A percentile compares a stretch with the other conserved stretches of the same genome.
Evolutionary conservation across 2,113 vertebrate species (phyloP).

Genomic region (Haemorhous mexicanus): DNA sequence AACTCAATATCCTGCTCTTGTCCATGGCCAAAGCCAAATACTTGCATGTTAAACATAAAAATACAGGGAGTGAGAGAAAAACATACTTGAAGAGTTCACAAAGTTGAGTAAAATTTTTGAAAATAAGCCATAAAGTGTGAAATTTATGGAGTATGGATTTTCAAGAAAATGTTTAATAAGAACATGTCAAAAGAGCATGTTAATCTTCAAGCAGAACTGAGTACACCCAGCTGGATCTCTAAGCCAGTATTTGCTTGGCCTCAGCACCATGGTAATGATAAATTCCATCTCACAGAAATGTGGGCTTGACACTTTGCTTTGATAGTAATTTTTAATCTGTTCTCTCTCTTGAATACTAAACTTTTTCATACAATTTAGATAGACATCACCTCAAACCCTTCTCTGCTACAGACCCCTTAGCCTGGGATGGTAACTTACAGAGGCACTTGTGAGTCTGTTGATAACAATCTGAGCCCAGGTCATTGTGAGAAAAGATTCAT

Average conservation of each 20-base stretch:
- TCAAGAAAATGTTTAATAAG: conserved; percentile 2
- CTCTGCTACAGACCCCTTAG: neutral
- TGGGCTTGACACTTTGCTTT: neutral
- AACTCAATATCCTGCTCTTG: neutral
- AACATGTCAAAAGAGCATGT: neutral
- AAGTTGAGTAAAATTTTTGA: neutral
- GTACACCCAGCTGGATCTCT: neutral
- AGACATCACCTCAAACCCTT: neutral
- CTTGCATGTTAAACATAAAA: neutral
- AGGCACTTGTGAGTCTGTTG: neutral
- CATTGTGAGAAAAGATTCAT: neutral
- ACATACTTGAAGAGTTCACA: neutral
- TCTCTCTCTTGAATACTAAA: neutral
- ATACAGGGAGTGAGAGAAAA: neutral
- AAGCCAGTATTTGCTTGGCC: conserved; percentile 18
- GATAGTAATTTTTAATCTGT: neutral
- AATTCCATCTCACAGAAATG: neutral
- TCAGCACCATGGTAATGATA: conserved; percentile 5
- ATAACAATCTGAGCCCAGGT: neutral
- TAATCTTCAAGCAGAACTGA: neutral
- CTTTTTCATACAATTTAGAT: neutral
- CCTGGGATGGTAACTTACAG: neutral
- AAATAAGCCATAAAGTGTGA: neutral
- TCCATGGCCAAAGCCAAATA: neutral
- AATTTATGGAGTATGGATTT: neutral